Percentiles rank a stretch among this genome's conserved stretches.
Evolutionary conservation across 1,140 invertebrate species (phyloP).

Genomic region (Laupala kohalensis): DNA sequence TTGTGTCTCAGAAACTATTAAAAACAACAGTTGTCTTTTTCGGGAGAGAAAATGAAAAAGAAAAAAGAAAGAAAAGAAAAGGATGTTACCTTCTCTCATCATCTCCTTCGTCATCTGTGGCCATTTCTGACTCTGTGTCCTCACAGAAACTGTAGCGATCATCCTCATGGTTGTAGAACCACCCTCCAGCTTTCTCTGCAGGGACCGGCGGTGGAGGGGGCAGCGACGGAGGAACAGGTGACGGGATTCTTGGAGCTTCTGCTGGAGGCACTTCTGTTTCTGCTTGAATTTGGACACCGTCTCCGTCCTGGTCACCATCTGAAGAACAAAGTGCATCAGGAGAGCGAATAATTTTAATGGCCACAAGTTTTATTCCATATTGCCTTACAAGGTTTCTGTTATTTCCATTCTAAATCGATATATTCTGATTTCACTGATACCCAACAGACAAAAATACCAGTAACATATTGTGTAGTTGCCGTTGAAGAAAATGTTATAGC

Average conservation of each 20-base stretch:
- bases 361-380: too few relatives aligned
- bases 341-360: too few relatives aligned
- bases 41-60: neutral
- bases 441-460: too few relatives aligned
- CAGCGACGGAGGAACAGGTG: neutral
- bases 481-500: too few relatives aligned
- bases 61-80: neutral
- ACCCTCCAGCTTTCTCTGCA: constrained; percentile 11
- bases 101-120: constrained; percentile 9
- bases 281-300: too few relatives aligned
- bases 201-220: constrained; percentile 8
- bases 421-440: too few relatives aligned
- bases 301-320: constrained; percentile 12
- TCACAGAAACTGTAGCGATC: constrained; percentile 22
- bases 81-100: constrained; percentile 3
- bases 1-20: too few relatives aligned
- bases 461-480: too few relatives aligned
- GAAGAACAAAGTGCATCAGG: too few relatives aligned
- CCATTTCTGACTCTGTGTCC: constrained; percentile 15
- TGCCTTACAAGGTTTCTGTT: too few relatives aligned
- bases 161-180: constrained; percentile 22
- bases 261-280: neutral
- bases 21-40: too few relatives aligned
- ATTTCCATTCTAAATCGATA: too few relatives aligned
- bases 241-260: neutral